These are phyloP conservation scores for Montifringilla adamsi DNA, from an alignment of 2,113 vertebrate genomes.

Conservation along the genomic window DNA sequence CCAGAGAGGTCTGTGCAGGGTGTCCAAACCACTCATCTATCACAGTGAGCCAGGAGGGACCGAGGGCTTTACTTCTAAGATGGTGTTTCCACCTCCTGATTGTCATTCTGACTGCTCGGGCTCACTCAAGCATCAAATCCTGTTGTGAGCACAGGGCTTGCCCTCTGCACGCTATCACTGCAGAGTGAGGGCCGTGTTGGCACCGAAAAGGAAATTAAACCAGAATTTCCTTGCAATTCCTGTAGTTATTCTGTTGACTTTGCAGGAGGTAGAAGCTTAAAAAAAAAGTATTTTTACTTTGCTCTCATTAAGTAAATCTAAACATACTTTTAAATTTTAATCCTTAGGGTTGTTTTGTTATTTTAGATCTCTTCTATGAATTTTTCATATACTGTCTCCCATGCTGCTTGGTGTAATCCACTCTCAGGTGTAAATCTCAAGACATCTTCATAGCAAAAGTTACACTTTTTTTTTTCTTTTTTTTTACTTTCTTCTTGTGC, in stretches of 20 bases:
- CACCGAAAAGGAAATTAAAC: background rate
- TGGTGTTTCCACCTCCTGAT: background rate
- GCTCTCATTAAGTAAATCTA: background rate
- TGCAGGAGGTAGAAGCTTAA: background rate
- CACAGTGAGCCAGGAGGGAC: background rate
- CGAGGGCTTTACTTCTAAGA: background rate
- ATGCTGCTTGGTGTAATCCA: background rate
- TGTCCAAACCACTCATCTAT: background rate
- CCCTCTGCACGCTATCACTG: constrained; percentile 32
- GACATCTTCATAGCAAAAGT: background rate
- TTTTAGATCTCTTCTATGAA: background rate
- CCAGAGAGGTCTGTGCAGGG: background rate
- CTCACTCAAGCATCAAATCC: constrained; percentile 33
- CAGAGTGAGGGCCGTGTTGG: background rate
- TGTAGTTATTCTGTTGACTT: background rate
- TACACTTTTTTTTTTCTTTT: too few species aligned
- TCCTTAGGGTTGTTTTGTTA: background rate
- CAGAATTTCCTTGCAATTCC: background rate
- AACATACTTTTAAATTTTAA: background rate
- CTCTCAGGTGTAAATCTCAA: background rate
- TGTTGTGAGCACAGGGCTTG: background rate
- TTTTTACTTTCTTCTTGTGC: background rate
- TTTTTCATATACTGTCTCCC: background rate
- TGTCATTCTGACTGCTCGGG: background rate
- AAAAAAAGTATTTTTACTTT: background rate